Base-by-base conservation (phyloP, 1,140 invertebrate species). In the Drosophila elegans region DNA sequence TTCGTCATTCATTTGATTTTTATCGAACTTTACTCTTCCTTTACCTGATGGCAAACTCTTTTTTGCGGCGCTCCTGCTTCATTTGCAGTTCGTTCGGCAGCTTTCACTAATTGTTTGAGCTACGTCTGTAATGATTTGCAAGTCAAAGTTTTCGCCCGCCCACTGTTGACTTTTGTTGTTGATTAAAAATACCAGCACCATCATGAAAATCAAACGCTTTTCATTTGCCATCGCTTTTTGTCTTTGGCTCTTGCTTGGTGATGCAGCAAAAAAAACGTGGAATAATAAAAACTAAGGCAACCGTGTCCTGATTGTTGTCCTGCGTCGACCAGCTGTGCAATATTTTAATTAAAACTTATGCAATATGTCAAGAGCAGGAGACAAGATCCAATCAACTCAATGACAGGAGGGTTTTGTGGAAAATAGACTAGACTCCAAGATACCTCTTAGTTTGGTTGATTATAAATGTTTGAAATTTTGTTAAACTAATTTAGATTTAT, bases 111-210 rank as follows among this genome's bases (percentile, higher is more conserved):
- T 89, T 89, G 83, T 89, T 88, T 88, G 84, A 88, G 84, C 83
- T 89, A 89, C 80, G 83, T 83, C 80, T 89, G 84, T 88, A 88
- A 88, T 88, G 84, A 88, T 88, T 88, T 88, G 83, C 83, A 88
- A 88, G 83, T 88, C 83, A 88, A 88, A 88, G 84, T 88, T 89
- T 64, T 49, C 42, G 27, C 61, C 63, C 51, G 45, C 56, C 55
- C 39, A 67, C 80, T 63, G 81, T 80, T 83, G 80, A 84, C 81
- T 86, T 78, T 68, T 78, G 68, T 80, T 89, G 83, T 88, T 88
- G 84, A 88, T 88, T 88, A 88, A 88, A 88, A 85, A 86, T 42
- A 42, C 39, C 46, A 38, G 4, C 39, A 52, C n/a, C 52, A 53
- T 66, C 42, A 56, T 34, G 42, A 25, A 55, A 69, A 42, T 71